Evolutionary conservation across 2,888 invertebrate species (phyloP), one percentile per base, ranked within the genome.

Genomic region (Caenorhabditis drosophilae): DNA sequence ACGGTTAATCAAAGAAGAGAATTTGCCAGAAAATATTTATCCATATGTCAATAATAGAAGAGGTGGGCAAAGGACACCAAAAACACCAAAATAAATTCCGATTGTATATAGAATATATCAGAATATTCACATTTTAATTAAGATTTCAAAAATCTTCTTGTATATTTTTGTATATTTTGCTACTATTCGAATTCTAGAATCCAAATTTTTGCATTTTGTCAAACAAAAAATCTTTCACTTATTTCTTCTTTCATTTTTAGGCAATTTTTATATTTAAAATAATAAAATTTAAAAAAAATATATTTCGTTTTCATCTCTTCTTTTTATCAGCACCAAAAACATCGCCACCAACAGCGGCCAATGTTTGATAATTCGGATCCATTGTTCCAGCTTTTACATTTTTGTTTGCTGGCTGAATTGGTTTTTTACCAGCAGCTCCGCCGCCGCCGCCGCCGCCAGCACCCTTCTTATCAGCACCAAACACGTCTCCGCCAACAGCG

Each of bases 331-430:
- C 56, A 38, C 62, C 62, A 35, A 63, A 63, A 9, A 56, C 56
- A 15, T 64, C 63, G 20, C 63, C 63, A 12, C 63, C 63, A 38
- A 64, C 48, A 23, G 49, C 63, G 7, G 63, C 63, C 53, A 64
- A 38, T 1, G 63, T 64, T 42, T 64, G 63, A 58, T 64, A 64
- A 31, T 64, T 64, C 6, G 63, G 63, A 54, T 64, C 63, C 53
- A 35, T 27, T 16, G 63, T 64, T 11, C 40, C 63, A 9, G 63
- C 63, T 35, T 53, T 58, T 27, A 25, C 46, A 31, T 47, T 48
- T 42, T 61, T 61, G 18, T 61, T 46, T 4, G 50, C 35, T 23
- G 61, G 61, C 22, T 50, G 50, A 15, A 38, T 40, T 1, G 61
- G 61, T 27, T 61, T 61, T 36, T 46, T 51, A 2, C 18, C 61